phyloP scores from a whole-genome alignment of 1,140 invertebrate genomes.

The Trichonephila clavipes region DNA sequence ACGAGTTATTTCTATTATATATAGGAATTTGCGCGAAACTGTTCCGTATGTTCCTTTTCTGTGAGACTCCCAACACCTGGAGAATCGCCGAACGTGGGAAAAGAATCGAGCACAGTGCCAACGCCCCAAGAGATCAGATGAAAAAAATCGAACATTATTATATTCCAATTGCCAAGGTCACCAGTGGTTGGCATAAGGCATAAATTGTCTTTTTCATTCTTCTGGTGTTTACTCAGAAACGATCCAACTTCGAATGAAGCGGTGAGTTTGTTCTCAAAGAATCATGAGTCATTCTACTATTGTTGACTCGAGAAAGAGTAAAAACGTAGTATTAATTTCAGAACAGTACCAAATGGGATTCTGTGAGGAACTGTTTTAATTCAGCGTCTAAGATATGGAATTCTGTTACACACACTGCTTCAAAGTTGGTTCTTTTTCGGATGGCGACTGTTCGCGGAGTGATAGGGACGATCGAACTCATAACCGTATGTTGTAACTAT shows the following conservation, averaged over 20 bases:
- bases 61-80: not conserved
- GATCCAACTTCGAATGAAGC: not conserved
- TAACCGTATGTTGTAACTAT: conserved; percentile 63
- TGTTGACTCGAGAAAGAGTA: not conserved
- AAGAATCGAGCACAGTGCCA: not conserved
- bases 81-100: conserved; percentile 59
- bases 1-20: not conserved
- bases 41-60: conserved; percentile 33
- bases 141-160: conserved; percentile 60
- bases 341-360: not conserved
- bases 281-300: not conserved
- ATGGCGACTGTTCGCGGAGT: not conserved
- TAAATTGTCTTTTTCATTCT: conserved; percentile 10
- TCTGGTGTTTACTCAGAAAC: not conserved
- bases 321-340: not conserved
- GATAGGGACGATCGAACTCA: conserved; percentile 73
- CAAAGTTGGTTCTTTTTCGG: not conserved
- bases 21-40: not conserved
- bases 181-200: conserved; percentile 47
- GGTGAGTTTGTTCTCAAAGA: not conserved
- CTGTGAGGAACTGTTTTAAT: not conserved
- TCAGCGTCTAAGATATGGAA: not conserved
- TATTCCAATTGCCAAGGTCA: conserved; percentile 69
- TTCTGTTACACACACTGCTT: not conserved
- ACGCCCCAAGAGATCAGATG: not conserved